Conservation (phyloP, 2,797 vertebrate species). For the Hoplostethus mediterraneus region DNA sequence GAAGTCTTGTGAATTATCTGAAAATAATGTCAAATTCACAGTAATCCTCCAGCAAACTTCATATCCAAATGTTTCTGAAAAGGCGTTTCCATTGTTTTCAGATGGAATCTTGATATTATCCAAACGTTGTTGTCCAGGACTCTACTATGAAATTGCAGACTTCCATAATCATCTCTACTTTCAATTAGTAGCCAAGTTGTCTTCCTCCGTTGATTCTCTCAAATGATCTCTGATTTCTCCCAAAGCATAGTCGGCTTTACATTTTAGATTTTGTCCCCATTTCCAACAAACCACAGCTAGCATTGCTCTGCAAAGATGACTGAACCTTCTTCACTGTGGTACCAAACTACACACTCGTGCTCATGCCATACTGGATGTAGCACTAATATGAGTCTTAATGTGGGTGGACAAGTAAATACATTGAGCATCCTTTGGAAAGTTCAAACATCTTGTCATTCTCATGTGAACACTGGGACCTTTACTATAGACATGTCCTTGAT, state of each 20-base stretch:
- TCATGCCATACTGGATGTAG: conserved; percentile 22
- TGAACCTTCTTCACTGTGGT: conserved; percentile 2
- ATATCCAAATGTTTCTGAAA: too few relatives aligned
- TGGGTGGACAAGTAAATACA: conserved; percentile 39
- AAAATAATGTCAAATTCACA: not conserved
- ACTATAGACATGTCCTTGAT: not conserved
- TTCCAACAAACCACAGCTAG: not conserved
- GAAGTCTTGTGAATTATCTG: not conserved
- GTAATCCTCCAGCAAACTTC: not conserved
- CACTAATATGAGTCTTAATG: conserved; percentile 14
- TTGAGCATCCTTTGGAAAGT: conserved; percentile 57
- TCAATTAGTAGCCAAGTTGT: not conserved
- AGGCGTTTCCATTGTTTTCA: too few relatives aligned
- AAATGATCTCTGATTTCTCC: not conserved
- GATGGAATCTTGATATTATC: not conserved
- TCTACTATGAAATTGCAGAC: not conserved
- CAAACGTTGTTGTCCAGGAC: not conserved
- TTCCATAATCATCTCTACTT: not conserved
- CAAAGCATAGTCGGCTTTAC: not conserved
- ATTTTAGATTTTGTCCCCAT: not conserved
- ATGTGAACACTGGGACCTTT: conserved; percentile 69
- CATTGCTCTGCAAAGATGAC: not conserved
- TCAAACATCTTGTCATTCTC: conserved; percentile 50
- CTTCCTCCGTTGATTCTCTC: not conserved
- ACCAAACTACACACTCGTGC: not conserved